A percentile compares a stretch with the other conserved stretches of the same genome.
Conservation (phyloP, 1,140 invertebrate species). For the Hyles euphorbiae region DNA sequence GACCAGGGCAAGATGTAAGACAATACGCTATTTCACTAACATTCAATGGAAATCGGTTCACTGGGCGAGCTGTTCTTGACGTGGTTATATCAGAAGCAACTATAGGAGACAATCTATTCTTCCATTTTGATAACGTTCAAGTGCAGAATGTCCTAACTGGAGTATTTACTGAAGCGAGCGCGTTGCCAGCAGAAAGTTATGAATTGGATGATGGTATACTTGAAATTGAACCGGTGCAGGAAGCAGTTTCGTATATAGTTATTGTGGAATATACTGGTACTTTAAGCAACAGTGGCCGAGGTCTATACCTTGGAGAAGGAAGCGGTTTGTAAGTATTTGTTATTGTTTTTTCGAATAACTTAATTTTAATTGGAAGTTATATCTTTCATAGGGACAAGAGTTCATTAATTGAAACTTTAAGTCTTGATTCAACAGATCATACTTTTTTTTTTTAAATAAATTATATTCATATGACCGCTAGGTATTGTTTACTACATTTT, state of each 20-base stretch:
- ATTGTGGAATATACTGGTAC: constrained; percentile 59
- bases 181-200: constrained; percentile 14
- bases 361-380: too few relatives aligned
- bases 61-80: constrained; percentile 41
- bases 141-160: constrained; percentile 34
- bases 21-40: constrained; percentile 39
- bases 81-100: constrained; percentile 28
- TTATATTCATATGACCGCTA: too few relatives aligned
- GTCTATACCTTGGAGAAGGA: constrained; percentile 33
- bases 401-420: background rate
- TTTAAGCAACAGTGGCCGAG: constrained; percentile 43
- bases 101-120: constrained; percentile 31
- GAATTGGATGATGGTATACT: constrained; percentile 25
- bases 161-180: constrained; percentile 33
- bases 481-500: too few relatives aligned
- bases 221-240: constrained; percentile 26
- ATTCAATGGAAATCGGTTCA: constrained; percentile 32
- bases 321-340: constrained; percentile 33
- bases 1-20: constrained; percentile 40
- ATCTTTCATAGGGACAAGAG: too few relatives aligned
- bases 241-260: constrained; percentile 30
- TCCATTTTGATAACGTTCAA: constrained; percentile 34
- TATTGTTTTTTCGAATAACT: background rate
- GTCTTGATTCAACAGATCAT: background rate
- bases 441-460: too few relatives aligned